Evolutionary conservation across 2,113 vertebrate genomes (phyloP).

Genomic region (Columba livia): DNA sequence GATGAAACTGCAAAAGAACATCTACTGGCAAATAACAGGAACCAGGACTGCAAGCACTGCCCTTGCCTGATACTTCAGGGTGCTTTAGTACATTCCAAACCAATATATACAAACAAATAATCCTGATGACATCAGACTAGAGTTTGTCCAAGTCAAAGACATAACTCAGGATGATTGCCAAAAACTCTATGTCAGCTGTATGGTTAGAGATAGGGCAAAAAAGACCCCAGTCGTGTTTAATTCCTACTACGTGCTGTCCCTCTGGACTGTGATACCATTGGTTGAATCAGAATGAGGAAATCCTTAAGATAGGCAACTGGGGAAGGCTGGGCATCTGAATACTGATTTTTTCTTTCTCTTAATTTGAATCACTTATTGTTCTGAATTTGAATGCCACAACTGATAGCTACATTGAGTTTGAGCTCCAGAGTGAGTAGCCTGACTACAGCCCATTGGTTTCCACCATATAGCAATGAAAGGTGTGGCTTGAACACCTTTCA

Average conservation of each 20-base stretch:
- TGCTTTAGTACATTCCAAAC: not conserved
- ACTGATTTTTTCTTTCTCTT: not conserved
- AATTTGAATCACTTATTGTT: not conserved
- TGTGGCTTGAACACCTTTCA: not conserved
- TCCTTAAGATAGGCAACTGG: not conserved
- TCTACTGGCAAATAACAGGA: not conserved
- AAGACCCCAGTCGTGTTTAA: not conserved
- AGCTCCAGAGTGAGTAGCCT: not conserved
- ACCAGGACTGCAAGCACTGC: not conserved
- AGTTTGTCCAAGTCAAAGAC: not conserved
- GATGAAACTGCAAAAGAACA: not conserved
- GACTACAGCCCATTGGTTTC: not conserved
- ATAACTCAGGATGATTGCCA: not conserved
- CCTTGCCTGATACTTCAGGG: not conserved
- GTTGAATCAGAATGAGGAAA: not conserved
- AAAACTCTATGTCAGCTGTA: not conserved
- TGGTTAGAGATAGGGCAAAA: not conserved
- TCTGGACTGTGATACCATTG: not conserved
- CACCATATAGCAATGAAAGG: not conserved
- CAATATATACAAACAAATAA: not conserved
- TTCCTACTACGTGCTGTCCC: not conserved
- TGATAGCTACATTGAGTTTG: not conserved
- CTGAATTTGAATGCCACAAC: not conserved
- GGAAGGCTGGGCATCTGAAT: not conserved
- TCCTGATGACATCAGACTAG: not conserved